Conservation (phyloP, 2,888 invertebrate species). For the Zele albiditarsus region DNA sequence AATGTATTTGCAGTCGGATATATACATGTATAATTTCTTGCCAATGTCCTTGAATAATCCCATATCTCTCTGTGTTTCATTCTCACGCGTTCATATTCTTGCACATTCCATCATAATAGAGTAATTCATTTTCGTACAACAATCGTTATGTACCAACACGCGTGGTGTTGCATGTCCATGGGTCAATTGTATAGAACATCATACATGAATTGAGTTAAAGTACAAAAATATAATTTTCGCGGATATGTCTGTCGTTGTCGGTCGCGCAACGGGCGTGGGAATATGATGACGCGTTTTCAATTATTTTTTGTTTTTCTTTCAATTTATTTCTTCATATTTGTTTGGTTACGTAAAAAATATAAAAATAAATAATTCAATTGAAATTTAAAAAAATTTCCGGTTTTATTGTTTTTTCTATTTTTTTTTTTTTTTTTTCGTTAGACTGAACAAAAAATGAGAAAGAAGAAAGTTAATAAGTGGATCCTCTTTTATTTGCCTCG, state of each 20-base stretch:
- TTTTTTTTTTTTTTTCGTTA: constrained; percentile 5
- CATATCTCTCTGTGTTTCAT: not conserved
- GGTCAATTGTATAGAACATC: not conserved
- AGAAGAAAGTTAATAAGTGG: constrained; percentile 6
- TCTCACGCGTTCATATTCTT: not conserved
- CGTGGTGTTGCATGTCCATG: not conserved
- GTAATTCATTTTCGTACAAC: not conserved
- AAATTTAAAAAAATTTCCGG: not conserved
- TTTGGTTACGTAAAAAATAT: not conserved
- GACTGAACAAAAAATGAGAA: not conserved
- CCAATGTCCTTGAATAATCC: not conserved
- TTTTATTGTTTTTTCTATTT: not conserved
- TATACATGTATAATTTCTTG: not conserved
- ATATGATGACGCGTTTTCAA: not conserved
- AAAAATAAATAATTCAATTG: not conserved
- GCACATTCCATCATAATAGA: not conserved
- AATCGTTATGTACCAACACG: not conserved
- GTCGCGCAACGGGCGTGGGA: not conserved
- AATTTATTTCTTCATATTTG: not conserved
- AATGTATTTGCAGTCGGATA: not conserved
- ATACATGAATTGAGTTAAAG: constrained; percentile 12
- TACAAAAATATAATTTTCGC: constrained; percentile 27
- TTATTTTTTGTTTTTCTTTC: not conserved
- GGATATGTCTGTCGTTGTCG: constrained; percentile 20
- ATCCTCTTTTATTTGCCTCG: not conserved